Evolutionary conservation across 2,797 vertebrate genomes (phyloP).

Genomic region (Falco concolor): DNA sequence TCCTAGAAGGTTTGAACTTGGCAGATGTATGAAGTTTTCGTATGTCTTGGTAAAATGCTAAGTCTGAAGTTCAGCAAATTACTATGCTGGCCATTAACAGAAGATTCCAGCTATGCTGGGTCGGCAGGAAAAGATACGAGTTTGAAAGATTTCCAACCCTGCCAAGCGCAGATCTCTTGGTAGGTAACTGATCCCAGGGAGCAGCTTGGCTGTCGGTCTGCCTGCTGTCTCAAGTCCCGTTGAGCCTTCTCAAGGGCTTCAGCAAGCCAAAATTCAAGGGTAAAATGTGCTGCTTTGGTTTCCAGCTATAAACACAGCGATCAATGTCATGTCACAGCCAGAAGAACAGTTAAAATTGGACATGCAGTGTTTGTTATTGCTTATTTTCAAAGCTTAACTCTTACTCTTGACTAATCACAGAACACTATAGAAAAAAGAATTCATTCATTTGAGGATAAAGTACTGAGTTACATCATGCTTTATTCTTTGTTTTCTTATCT

Average conservation of each 20-base stretch:
- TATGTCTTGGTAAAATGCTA: background rate
- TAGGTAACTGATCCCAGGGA: background rate
- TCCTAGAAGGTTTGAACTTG: conserved; percentile 28
- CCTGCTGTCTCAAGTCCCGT: fast-evolving
- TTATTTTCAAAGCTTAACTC: background rate
- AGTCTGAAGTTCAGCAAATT: conserved; percentile 16
- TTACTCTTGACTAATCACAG: background rate
- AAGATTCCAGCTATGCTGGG: background rate
- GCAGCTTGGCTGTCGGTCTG: fast-evolving
- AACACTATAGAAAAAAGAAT: background rate
- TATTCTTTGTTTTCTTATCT: background rate
- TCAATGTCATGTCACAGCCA: background rate
- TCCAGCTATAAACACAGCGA: background rate
- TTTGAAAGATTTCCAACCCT: background rate
- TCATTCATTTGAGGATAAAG: background rate
- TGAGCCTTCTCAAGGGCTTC: background rate
- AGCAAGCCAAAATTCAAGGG: background rate
- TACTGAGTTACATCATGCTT: background rate
- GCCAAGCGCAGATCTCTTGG: background rate
- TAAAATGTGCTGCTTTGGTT: background rate
- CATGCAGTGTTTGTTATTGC: background rate
- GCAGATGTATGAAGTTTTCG: background rate
- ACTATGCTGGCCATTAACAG: background rate
- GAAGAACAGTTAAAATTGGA: background rate
- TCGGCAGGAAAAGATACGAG: background rate